Conservation (phyloP, 2,797 vertebrate genomes). For the Girardinus metallicus region DNA sequence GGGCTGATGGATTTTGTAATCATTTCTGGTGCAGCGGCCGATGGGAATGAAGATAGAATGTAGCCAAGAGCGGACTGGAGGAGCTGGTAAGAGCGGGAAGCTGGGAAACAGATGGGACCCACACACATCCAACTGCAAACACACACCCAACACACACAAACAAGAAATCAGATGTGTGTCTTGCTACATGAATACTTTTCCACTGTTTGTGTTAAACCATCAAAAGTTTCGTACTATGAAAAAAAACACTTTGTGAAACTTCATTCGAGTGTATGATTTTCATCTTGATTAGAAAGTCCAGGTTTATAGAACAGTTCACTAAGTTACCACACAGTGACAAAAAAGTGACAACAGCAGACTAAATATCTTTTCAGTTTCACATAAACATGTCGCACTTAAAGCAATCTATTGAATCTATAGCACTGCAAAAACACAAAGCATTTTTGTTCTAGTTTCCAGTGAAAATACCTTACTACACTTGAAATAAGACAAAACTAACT, state of each 20-base stretch:
- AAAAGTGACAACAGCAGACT: background rate
- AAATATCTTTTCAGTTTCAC: slow-evolving; percentile 6
- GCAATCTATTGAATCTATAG: slow-evolving; percentile 3
- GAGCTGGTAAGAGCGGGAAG: slow-evolving; percentile 35
- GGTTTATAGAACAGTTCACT: background rate
- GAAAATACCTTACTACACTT: too few relatives aligned
- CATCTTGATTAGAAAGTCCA: slow-evolving; percentile 6
- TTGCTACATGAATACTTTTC: background rate
- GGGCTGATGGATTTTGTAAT: slow-evolving; percentile 27
- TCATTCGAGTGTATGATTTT: background rate
- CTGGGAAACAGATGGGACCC: slow-evolving; percentile 59
- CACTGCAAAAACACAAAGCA: too few relatives aligned
- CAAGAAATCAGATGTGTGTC: background rate
- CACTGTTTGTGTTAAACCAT: background rate
- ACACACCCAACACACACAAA: slow-evolving; percentile 8
- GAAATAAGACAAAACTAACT: too few relatives aligned
- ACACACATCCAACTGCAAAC: background rate
- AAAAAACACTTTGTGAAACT: background rate
- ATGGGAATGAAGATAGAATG: slow-evolving; percentile 37
- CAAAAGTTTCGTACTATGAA: too few relatives aligned
- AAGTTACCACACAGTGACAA: background rate
- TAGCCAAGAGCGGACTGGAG: slow-evolving; percentile 33
- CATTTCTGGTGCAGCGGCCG: slow-evolving; percentile 29
- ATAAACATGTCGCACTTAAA: slow-evolving; percentile 11
- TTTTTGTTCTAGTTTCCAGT: too few relatives aligned